phyloP scores from a whole-genome alignment of 2,888 invertebrate genomes.

The Ophioninae sp. region DNA sequence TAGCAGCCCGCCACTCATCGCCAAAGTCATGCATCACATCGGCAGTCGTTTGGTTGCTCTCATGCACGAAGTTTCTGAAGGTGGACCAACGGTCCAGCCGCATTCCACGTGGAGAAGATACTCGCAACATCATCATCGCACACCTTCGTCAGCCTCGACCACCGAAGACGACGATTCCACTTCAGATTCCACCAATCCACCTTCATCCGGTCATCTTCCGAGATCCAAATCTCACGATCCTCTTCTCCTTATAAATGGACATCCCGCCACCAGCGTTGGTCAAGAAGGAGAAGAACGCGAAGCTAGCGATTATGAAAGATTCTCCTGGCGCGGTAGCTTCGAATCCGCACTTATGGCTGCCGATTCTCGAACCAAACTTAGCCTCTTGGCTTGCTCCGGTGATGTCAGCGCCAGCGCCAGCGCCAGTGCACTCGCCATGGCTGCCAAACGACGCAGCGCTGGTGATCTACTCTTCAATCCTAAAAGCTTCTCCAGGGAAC shows the following conservation, averaged over 20 bases:
- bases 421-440: slow-evolving; percentile 85
- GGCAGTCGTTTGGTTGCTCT: slow-evolving; percentile 92
- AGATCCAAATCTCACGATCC: slow-evolving; percentile 93
- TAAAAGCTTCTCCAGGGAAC: slow-evolving; percentile 89
- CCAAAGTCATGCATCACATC: slow-evolving; percentile 96
- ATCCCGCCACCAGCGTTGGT: slow-evolving; percentile 70
- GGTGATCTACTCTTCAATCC: slow-evolving; percentile 91
- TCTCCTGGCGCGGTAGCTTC: slow-evolving; percentile 96
- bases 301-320: slow-evolving; percentile 93
- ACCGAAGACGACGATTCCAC: slow-evolving; percentile 89
- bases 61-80: slow-evolving; percentile 95
- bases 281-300: slow-evolving; percentile 82
- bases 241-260: slow-evolving; percentile 81
- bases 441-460: slow-evolving; percentile 90
- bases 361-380: slow-evolving; percentile 90
- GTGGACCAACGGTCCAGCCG: slow-evolving; percentile 80
- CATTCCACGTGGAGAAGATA: slow-evolving; percentile 85
- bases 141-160: slow-evolving; percentile 84
- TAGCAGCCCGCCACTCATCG: slow-evolving; percentile 91
- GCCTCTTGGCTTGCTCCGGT: slow-evolving; percentile 84
- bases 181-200: slow-evolving; percentile 84
- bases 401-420: slow-evolving; percentile 80
- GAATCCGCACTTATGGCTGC: slow-evolving; percentile 94
- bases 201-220: slow-evolving; percentile 82
- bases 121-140: slow-evolving; percentile 83